Evolutionary conservation across 2,113 vertebrate species (phyloP).

Genomic region (Paramisgurnus dabryanus): DNA sequence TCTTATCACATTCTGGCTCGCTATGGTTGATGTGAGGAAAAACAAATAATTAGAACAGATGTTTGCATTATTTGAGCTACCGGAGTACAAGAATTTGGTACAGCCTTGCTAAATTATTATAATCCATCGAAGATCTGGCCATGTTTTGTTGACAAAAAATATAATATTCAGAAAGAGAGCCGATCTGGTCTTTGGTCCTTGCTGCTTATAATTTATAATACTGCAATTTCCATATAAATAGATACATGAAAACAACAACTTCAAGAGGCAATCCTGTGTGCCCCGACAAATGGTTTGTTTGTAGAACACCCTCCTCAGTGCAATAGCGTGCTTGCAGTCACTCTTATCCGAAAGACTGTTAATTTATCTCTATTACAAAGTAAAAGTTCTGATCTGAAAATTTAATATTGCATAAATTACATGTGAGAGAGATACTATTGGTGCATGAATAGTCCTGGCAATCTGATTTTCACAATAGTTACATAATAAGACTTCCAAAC

Average conservation of each 20-base stretch:
- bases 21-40: too few species aligned
- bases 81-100: too few species aligned
- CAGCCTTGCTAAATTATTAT: too few species aligned
- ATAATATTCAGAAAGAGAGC: not conserved
- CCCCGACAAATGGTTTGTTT: not conserved
- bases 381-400: too few species aligned
- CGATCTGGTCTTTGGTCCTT: not conserved
- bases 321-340: not conserved
- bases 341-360: not conserved
- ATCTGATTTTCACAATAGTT: not conserved
- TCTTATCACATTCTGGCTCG: too few species aligned
- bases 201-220: not conserved
- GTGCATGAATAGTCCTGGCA: not conserved
- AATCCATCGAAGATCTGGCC: not conserved
- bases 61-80: too few species aligned
- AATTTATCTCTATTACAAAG: not conserved
- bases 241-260: not conserved
- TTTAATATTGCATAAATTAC: not conserved
- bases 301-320: not conserved
- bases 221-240: not conserved
- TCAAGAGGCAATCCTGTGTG: not conserved
- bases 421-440: not conserved
- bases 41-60: too few species aligned
- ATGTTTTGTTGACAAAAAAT: not conserved
- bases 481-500: not conserved